These are phyloP conservation scores for Tachystola acroxantha DNA, from an alignment of 2,888 invertebrate genomes.

Conservation along the genomic window DNA sequence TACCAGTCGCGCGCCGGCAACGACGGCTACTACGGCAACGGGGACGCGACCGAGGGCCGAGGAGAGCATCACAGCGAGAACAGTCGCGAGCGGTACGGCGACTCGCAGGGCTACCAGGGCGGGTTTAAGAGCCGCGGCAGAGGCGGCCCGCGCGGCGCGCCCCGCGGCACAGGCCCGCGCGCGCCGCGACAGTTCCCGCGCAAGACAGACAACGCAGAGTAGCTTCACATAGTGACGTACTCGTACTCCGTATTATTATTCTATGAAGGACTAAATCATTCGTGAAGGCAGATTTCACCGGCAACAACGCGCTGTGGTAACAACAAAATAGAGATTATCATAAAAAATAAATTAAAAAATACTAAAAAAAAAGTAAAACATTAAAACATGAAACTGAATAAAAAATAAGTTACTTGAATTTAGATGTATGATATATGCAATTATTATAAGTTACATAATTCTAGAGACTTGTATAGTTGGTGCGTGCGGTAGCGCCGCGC, in stretches of 20 bases:
- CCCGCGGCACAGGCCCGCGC: constrained; percentile 33
- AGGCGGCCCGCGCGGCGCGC: constrained; percentile 46
- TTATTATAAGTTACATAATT: constrained; percentile 75
- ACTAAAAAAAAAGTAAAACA: constrained; percentile 77
- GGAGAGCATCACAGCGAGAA: constrained; percentile 69
- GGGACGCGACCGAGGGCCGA: constrained; percentile 53
- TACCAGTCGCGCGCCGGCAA: constrained; percentile 45
- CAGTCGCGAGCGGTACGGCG: constrained; percentile 70
- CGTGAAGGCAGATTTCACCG: constrained; percentile 84
- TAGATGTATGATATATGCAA: constrained; percentile 77
- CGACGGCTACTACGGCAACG: constrained; percentile 61
- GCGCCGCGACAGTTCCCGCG: constrained; percentile 52
- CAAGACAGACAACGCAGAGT: constrained; percentile 57
- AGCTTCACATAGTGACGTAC: constrained; percentile 29
- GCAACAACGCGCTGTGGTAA: constrained; percentile 80
- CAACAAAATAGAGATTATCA: constrained; percentile 80
- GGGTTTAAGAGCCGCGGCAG: constrained; percentile 77
- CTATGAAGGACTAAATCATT: constrained; percentile 69
- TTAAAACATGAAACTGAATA: constrained; percentile 75
- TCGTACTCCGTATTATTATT: constrained; percentile 25
- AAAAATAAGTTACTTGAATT: constrained; percentile 76
- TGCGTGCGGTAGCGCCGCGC: too few species aligned
- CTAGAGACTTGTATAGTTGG: constrained; percentile 69
- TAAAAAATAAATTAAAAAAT: constrained; percentile 49
- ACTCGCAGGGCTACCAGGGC: constrained; percentile 70